phyloP scores from a whole-genome alignment of 1,140 invertebrate genomes.

The Cyphomyrmex costatus region DNA sequence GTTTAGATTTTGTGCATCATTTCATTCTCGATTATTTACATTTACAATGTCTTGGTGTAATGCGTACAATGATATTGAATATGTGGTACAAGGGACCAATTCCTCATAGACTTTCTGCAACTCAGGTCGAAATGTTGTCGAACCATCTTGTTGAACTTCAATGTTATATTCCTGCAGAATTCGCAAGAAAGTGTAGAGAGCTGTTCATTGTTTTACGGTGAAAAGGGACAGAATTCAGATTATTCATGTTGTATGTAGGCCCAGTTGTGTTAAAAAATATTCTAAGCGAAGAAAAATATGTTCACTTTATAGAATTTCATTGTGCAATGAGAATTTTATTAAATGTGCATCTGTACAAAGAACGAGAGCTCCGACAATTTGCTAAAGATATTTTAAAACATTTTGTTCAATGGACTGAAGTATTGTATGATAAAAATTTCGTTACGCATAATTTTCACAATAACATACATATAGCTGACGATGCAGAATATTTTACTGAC shows the following conservation, averaged over 20 bases:
- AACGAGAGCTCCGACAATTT: not conserved
- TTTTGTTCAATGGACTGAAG: conserved; percentile 7
- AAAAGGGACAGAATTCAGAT: conserved; percentile 15
- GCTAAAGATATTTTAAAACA: conserved; percentile 16
- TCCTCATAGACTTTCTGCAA: conserved; percentile 8
- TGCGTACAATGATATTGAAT: not conserved
- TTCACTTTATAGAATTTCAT: conserved; percentile 24
- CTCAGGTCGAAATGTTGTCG: not conserved
- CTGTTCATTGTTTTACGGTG: not conserved
- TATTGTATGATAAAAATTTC: conserved; percentile 11
- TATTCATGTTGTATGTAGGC: not conserved
- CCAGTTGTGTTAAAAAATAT: conserved; percentile 9
- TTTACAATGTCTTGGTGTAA: not conserved
- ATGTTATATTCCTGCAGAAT: not conserved
- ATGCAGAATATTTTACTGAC: conserved; percentile 6
- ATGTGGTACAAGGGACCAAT: conserved; percentile 11
- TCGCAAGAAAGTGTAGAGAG: conserved; percentile 16
- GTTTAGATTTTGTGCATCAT: conserved; percentile 14
- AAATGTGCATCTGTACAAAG: not conserved
- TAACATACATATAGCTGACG: conserved; percentile 9
- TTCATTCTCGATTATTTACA: conserved; percentile 25
- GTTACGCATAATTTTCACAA: conserved; percentile 1
- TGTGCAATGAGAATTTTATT: conserved; percentile 28
- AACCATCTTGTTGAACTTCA: conserved; percentile 10
- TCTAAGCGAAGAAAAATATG: not conserved